These are phyloP conservation scores for Pogonus chalceus DNA, from an alignment of 1,140 invertebrate genomes.

Conservation along the genomic window DNA sequence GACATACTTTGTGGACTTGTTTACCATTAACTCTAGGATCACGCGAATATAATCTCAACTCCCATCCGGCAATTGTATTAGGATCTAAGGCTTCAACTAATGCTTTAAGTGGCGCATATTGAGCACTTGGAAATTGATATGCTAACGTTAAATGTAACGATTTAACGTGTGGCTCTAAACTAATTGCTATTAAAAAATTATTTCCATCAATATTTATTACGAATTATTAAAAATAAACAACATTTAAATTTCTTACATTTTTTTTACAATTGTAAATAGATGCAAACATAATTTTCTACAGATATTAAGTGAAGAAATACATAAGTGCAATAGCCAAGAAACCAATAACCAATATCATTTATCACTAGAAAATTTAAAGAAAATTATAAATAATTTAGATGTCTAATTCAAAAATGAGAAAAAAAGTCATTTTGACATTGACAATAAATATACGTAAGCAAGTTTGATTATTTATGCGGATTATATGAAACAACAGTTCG, in stretches of 20 bases:
- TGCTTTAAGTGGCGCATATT: slow-evolving; percentile 59
- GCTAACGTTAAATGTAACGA: slow-evolving; percentile 79
- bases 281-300: no score
- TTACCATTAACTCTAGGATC: slow-evolving; percentile 63
- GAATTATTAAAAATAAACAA: not conserved
- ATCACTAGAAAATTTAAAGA: no score
- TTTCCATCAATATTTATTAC: slow-evolving; percentile 23
- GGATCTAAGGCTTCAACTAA: slow-evolving; percentile 63
- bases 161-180: slow-evolving; percentile 66
- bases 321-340: not conserved
- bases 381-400: no score
- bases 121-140: slow-evolving; percentile 68
- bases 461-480: no score
- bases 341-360: no score
- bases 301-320: no score
- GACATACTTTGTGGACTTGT: slow-evolving; percentile 47
- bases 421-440: no score
- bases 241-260: no score
- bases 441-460: no score
- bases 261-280: no score
- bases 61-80: slow-evolving; percentile 60
- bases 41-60: slow-evolving; percentile 74
- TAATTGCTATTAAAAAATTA: slow-evolving; percentile 45
- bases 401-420: no score
- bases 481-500: no score